These are phyloP conservation scores for Toxostoma redivivum DNA, from an alignment of 2,113 vertebrate species.

Conservation along the genomic window DNA sequence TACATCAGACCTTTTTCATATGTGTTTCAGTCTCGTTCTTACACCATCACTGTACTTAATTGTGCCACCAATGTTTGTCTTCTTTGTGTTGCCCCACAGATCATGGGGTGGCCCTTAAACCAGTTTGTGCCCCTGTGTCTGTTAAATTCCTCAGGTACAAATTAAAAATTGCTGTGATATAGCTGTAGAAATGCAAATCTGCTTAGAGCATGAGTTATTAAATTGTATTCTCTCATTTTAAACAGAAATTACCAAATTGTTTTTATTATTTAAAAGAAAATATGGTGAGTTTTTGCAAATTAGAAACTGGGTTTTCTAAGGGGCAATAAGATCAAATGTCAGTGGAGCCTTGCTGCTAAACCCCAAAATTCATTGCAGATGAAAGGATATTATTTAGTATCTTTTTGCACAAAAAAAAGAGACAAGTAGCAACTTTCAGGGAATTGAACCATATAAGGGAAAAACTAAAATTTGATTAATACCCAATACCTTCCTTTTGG, in stretches of 20 bases:
- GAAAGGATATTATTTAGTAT: background rate
- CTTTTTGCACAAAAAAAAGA: fast-evolving
- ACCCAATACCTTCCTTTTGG: background rate
- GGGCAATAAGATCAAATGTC: background rate
- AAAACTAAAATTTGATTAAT: background rate
- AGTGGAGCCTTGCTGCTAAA: background rate
- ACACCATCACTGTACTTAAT: background rate
- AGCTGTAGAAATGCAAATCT: background rate
- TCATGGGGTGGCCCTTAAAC: background rate
- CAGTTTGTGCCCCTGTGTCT: background rate
- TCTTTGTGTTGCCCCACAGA: background rate
- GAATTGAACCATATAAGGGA: background rate
- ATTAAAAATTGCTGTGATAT: background rate
- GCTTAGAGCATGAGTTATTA: background rate
- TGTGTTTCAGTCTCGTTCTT: background rate
- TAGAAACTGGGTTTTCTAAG: background rate
- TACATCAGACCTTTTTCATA: background rate
- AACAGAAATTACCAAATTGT: background rate
- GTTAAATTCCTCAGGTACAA: background rate
- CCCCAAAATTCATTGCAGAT: background rate
- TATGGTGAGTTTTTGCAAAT: background rate
- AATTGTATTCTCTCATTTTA: background rate
- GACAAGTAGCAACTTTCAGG: background rate
- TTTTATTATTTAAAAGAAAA: background rate
- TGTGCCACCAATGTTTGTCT: background rate